Percentiles rank a stretch among this genome's conserved stretches.
phyloP scores from a whole-genome alignment of 1,140 invertebrate species.

The Catajapyx aquilonaris region DNA sequence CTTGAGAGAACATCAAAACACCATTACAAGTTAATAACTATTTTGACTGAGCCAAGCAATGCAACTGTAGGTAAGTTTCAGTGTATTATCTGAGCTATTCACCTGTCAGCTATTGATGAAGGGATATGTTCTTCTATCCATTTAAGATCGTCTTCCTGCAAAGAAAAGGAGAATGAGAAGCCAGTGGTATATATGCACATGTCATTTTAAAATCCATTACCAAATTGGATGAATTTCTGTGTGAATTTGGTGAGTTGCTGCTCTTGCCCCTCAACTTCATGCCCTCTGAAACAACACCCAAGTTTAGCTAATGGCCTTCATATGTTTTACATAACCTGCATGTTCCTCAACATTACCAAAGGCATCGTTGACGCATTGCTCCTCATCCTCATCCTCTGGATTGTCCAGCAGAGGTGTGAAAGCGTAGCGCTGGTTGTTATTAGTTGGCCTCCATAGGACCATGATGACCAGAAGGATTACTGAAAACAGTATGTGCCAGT shows the following conservation, averaged over 20 bases:
- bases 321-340: constrained; percentile 5
- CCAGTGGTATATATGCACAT: no score
- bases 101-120: constrained; percentile 43
- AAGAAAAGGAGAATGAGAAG: constrained; percentile 17
- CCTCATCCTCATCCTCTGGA: constrained; percentile 54
- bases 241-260: constrained; percentile 11
- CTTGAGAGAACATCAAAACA: no score
- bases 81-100: no score
- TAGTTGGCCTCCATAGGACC: constrained; percentile 81
- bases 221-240: constrained; percentile 13
- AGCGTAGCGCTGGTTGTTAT: constrained; percentile 86
- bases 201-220: no score
- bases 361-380: constrained; percentile 60
- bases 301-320: constrained; percentile 6
- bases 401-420: constrained; percentile 79
- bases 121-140: constrained; percentile 87
- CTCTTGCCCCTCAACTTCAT: constrained; percentile 41
- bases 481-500: constrained; percentile 83
- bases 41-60: no score
- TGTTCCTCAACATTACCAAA: constrained; percentile 30
- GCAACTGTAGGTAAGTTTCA: no score
- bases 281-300: constrained; percentile 20
- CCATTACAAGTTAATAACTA: no score
- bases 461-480: constrained; percentile 74
- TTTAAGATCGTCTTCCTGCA: constrained; percentile 58